Conservation (phyloP, 2,888 invertebrate genomes). For the Caenorhabditis sp. region DNA sequence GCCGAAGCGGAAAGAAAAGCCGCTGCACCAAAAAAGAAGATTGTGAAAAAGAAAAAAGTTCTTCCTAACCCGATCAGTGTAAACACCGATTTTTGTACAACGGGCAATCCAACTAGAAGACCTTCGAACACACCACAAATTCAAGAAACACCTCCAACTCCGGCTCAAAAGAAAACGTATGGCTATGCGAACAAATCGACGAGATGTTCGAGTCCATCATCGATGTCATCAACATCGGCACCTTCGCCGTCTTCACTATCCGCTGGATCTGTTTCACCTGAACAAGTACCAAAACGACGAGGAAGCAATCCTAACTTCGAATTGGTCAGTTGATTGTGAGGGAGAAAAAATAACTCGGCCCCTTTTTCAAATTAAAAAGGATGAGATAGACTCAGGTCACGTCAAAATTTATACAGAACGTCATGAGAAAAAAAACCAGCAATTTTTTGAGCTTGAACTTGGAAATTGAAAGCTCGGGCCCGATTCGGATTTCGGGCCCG, state of each 20-base stretch:
- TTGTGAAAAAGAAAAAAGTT: slow-evolving; percentile 14
- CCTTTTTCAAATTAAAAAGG: no score
- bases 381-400: no score
- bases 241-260: slow-evolving; percentile 53
- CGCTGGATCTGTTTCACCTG: slow-evolving; percentile 49
- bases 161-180: slow-evolving; percentile 40
- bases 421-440: no score
- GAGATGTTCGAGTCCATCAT: slow-evolving; percentile 40
- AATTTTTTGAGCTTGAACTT: no score
- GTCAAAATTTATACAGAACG: no score
- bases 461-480: no score
- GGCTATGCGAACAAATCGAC: slow-evolving; percentile 27
- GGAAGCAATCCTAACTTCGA: slow-evolving; percentile 33
- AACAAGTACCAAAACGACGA: slow-evolving; percentile 25
- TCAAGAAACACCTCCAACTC: slow-evolving; percentile 52
- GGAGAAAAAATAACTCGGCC: no score
- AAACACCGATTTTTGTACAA: slow-evolving; percentile 34
- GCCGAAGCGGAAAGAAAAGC: slow-evolving; percentile 23
- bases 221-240: slow-evolving; percentile 48
- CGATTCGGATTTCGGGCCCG: no score
- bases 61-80: slow-evolving; percentile 39
- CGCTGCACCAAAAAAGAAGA: slow-evolving; percentile 18
- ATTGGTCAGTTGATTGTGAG: slow-evolving; percentile 19
- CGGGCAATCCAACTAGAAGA: slow-evolving; percentile 21
- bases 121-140: slow-evolving; percentile 33